phyloP scores from a whole-genome alignment of 2,113 vertebrate species.

The Orientallactaga bullata region DNA sequence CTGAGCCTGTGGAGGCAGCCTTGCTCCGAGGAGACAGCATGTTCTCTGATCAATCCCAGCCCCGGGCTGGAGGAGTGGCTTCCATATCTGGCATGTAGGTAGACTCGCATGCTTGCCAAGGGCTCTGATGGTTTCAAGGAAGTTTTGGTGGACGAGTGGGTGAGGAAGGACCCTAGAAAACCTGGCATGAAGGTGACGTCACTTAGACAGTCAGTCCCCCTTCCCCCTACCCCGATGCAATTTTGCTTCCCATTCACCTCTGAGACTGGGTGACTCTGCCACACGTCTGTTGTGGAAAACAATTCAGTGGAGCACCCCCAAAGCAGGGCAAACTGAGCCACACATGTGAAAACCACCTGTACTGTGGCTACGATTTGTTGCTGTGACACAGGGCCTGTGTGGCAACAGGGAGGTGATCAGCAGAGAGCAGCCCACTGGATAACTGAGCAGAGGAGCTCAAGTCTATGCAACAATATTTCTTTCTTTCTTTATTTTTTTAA shows the following conservation, averaged over 20 bases:
- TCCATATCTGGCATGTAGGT: accelerated
- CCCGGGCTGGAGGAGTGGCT: not conserved
- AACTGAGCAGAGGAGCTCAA: not conserved
- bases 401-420: conserved; percentile 61
- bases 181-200: not conserved
- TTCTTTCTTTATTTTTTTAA: too few relatives aligned
- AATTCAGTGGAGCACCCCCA: conserved; percentile 32
- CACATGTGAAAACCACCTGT: not conserved
- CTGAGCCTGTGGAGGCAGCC: too few relatives aligned
- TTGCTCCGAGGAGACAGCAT: not conserved
- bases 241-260: not conserved
- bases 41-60: not conserved
- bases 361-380: conserved; percentile 35
- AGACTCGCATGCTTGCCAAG: not conserved
- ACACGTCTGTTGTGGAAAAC: conserved; percentile 39
- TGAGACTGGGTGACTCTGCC: not conserved
- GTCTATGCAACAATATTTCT: not conserved
- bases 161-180: accelerated
- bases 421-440: not conserved
- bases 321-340: not conserved
- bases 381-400: conserved; percentile 33
- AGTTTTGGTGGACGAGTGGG: not conserved
- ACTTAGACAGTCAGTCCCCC: too few relatives aligned
- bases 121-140: not conserved
- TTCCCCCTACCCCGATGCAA: accelerated